Conservation (phyloP, 2,113 vertebrate genomes). For the Guaruba guarouba region DNA sequence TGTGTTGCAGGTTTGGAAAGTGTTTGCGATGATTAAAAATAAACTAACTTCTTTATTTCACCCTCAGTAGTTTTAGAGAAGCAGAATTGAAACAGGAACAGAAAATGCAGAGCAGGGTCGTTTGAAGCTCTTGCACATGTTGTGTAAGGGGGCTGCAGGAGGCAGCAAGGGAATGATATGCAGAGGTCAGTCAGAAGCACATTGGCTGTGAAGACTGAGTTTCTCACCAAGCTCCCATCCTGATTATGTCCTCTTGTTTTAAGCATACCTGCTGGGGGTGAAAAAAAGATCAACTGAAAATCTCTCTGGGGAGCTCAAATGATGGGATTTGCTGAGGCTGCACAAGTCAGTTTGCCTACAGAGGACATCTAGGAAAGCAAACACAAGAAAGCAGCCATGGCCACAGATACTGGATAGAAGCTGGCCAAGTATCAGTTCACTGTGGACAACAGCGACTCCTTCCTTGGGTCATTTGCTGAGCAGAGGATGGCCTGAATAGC, state of each 20-base stretch:
- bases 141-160: not conserved
- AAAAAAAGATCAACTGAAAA: not conserved
- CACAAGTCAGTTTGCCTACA: not conserved
- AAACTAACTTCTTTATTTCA: not conserved
- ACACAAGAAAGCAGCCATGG: accelerated
- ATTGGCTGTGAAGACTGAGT: accelerated
- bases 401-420: not conserved
- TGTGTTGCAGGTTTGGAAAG: not conserved
- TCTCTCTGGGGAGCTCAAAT: not conserved
- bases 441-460: accelerated
- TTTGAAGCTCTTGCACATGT: not conserved
- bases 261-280: not conserved
- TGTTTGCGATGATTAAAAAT: not conserved
- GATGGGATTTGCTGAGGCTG: not conserved
- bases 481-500: not conserved
- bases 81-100: constrained; percentile 59
- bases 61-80: not conserved
- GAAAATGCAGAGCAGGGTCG: not conserved
- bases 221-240: not conserved
- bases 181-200: not conserved
- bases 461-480: not conserved
- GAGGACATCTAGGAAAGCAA: not conserved
- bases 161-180: not conserved
- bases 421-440: not conserved
- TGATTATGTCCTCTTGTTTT: not conserved